Base-by-base conservation (phyloP, 2,888 invertebrate genomes). In the Hirtodrosophila confusa region DNA sequence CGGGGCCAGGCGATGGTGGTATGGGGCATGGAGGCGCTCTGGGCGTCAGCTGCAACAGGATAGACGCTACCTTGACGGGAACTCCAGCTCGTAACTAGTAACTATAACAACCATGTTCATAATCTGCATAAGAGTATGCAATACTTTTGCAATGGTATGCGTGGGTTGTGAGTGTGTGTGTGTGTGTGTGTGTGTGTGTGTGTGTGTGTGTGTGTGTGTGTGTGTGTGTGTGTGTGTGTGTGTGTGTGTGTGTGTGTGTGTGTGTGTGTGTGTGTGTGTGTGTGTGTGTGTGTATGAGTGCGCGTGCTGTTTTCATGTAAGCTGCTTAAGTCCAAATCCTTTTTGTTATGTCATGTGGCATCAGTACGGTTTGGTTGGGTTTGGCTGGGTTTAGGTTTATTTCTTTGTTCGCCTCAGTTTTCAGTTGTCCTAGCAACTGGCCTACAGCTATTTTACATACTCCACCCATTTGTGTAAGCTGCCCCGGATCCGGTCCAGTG, bases 271-370 rank as follows among this genome's bases (percentile, higher is more conserved):
- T n/a, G 27, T 36, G 29, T 7, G 51, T 40, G 35, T 47, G 29
- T 40, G 11, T 40, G 39, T 35, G 9, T 29, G 40, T 35, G n/a
- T 37, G 8, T 47, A 33, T 36, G 37, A 49, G 44, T 55, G 62
- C 51, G 67, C 50, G 51, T 57, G 62, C 66, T 79, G 78, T 84
- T 80, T 76, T 76, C 85, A 67, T 71, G 69, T 82, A 80, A 80
- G 86, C 86, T 77, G 83, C 80, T 85, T 80, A 80, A 77, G 72
- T 82, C 56, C 37, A 85, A 80, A 80, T 80, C 86, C 86, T 75
- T 85, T 80, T 77, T 77, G 83, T 79, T 82, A 75, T 80, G 83
- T 82, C 79, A 79, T 72, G 75, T 62, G 66, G 57, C 80, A 75
- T 67, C 76, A 55, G 61, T 64, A 69, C 48, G 44, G 31, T 12